Evolutionary conservation across 2,113 vertebrate genomes (phyloP), one percentile per base, ranked within the genome.

Genomic region (Toxotes jaculatrix): DNA sequence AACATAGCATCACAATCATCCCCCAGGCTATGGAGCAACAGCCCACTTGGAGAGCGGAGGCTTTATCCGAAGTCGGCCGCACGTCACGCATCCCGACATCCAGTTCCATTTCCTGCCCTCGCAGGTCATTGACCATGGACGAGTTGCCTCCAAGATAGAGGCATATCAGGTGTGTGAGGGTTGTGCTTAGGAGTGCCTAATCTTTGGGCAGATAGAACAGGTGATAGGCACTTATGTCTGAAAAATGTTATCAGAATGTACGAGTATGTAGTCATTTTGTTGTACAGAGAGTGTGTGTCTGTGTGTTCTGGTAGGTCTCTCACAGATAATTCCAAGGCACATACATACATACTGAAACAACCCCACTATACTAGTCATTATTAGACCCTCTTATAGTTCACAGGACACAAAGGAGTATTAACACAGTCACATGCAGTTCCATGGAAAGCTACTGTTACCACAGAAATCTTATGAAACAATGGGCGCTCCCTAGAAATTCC

Each of bases 71-170:
- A 97, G 97, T 87, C 92, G 90, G 8, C 93, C 97, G 0, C 94
- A 92, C 0, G 93, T 99, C 74, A 45, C 94, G 56, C 97, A 99
- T 80, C 98, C 98, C 0, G 96, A 99, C 85, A 97, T 99, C 82
- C 97, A 99, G 94, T 99, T 98, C 90, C 98, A 99, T 77, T 99
- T 99, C 82, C 93, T 99, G 65, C 98, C 98, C 1, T 98, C 97
- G 0, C 97, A 98, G 88, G 97, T 99, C 82, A 97, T 99, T 56
- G 98, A 99, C 86, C 98, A 99, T 0, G 98, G 98, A 0, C 94
- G 98, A 0, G 91, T 95, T 31, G 88, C 94, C 45, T 94, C 97
- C 3, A 94, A 95, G 56, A 76, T 94, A 43, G 98, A 99, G 79
- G 98, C 97, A 21, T 99, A 97, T 87, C 98, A 99, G 96, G 98